Percentiles rank a stretch among this genome's conserved stretches.
These are phyloP conservation scores for Heterodera schachtii DNA, from an alignment of 1,140 invertebrate species.

Conservation along the genomic window DNA sequence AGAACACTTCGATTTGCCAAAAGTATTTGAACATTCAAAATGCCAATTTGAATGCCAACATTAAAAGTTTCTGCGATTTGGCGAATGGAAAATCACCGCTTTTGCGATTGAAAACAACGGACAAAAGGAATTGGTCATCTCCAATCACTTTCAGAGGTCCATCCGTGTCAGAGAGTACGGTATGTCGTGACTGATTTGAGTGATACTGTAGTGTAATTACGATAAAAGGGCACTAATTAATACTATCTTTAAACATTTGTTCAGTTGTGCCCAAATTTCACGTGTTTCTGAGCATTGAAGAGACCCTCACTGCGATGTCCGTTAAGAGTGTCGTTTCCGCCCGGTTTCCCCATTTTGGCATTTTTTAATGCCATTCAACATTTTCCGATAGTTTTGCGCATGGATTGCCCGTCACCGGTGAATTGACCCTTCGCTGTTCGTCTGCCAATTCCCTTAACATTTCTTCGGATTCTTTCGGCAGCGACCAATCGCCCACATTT, in stretches of 20 bases:
- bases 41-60: not conserved
- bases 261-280: slow-evolving; percentile 24
- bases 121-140: not conserved
- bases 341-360: not conserved
- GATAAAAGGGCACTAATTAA: not conserved
- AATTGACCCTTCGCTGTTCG: slow-evolving; percentile 11
- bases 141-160: not conserved
- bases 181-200: not conserved
- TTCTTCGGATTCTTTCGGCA: not conserved
- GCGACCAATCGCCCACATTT: not conserved
- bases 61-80: slow-evolving; percentile 28
- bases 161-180: slow-evolving; percentile 19
- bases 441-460: not conserved
- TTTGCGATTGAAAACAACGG: slow-evolving; percentile 19
- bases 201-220: not conserved
- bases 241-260: not conserved
- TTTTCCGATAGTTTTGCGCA: slow-evolving; percentile 28
- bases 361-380: not conserved
- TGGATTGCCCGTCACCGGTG: slow-evolving; percentile 27
- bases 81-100: slow-evolving; percentile 22
- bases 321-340: not conserved
- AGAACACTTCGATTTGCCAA: slow-evolving; percentile 27
- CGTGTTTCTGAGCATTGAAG: slow-evolving; percentile 21
- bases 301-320: slow-evolving; percentile 1
- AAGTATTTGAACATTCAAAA: not conserved